Conservation (phyloP, 2,113 vertebrate species). For the Centropristis striata region DNA sequence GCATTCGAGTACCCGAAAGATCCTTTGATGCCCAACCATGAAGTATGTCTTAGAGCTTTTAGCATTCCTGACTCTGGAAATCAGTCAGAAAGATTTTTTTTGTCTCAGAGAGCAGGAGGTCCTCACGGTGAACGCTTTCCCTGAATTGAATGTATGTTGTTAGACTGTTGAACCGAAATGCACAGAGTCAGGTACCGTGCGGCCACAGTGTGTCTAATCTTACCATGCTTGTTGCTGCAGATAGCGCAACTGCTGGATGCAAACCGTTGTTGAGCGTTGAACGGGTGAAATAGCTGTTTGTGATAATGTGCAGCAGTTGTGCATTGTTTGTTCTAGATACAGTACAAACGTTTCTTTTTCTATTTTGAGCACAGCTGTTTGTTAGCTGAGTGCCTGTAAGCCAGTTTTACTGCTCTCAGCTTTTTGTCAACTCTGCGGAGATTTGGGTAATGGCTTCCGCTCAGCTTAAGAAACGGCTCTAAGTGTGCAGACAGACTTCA, state of each 20-base stretch:
- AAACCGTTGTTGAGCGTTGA: conserved; percentile 43
- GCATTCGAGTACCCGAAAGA: conserved; percentile 56
- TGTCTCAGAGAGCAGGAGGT: conserved; percentile 50
- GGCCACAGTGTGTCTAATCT: conserved; percentile 63
- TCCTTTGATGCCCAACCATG: conserved; percentile 74
- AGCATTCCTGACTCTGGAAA: conserved; percentile 68
- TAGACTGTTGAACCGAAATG: conserved; percentile 60
- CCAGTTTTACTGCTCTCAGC: conserved; percentile 41
- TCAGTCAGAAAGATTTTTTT: conserved; percentile 17
- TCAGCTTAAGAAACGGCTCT: conserved; percentile 53
- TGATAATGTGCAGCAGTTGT: conserved; percentile 69
- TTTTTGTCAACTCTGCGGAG: conserved; percentile 58
- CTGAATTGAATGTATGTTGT: conserved; percentile 47
- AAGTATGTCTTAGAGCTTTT: conserved; percentile 75
- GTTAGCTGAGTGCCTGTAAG: conserved; percentile 46
- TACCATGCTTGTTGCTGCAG: conserved; percentile 13
- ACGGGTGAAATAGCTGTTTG: conserved; percentile 29
- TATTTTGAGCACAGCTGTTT: conserved; percentile 55
- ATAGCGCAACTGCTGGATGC: conserved; percentile 42
- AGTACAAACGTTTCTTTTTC: conserved; percentile 19
- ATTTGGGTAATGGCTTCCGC: conserved; percentile 62
- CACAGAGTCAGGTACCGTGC: conserved; percentile 39
- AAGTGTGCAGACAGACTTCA: conserved; percentile 50
- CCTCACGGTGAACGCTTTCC: conserved; percentile 38
- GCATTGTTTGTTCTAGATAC: conserved; percentile 53